phyloP scores from a whole-genome alignment of 2,797 vertebrate species.

The Pipistrellus pygmaeus region DNA sequence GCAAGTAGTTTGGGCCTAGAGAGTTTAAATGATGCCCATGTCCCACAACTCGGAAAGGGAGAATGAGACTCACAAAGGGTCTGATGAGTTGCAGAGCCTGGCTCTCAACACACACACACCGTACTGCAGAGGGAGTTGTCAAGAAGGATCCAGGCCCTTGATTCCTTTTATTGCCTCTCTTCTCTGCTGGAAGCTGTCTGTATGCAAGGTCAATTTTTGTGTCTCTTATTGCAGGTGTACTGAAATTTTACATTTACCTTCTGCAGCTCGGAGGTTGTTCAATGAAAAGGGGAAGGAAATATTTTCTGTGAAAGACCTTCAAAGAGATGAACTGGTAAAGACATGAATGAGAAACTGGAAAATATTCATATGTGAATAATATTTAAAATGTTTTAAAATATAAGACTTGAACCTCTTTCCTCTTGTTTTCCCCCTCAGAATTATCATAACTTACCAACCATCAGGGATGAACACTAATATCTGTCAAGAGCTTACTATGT shows the following conservation, averaged over 20 bases:
- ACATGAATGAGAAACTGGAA: conserved; percentile 13
- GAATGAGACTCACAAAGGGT: background rate
- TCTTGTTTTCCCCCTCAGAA: background rate
- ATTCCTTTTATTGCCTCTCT: background rate
- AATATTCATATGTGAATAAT: background rate
- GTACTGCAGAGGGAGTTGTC: background rate
- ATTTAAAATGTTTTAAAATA: background rate
- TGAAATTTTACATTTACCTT: conserved; percentile 80
- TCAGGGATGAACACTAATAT: background rate
- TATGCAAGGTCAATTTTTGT: background rate
- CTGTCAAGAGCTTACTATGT: background rate
- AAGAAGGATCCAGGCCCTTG: background rate
- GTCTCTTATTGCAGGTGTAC: conserved; percentile 82
- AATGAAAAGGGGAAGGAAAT: conserved; percentile 81
- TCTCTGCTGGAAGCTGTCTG: background rate
- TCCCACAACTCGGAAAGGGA: background rate
- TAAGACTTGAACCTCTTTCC: background rate
- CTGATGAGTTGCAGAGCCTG: no score
- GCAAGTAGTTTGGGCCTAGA: background rate
- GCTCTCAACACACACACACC: background rate
- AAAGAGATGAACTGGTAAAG: conserved; percentile 85
- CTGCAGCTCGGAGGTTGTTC: conserved; percentile 83
- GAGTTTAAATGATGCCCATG: background rate
- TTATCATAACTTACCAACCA: background rate
- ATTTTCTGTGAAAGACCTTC: conserved; percentile 76